phyloP scores from a whole-genome alignment of 2,888 invertebrate genomes.

The Tipula vernalis region DNA sequence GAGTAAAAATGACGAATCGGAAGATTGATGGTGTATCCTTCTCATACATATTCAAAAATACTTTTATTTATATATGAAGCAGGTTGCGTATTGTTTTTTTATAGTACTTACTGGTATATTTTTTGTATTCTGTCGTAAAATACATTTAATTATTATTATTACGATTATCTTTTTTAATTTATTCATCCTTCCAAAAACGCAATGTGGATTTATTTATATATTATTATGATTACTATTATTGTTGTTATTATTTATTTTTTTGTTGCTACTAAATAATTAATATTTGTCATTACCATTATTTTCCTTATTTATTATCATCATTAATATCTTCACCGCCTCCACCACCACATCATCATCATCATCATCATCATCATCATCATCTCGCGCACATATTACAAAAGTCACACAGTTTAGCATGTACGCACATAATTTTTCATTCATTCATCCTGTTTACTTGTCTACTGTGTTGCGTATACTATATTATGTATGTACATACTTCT shows the following conservation, averaged over 20 bases:
- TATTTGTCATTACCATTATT: background rate
- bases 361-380: background rate
- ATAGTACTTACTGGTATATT: background rate
- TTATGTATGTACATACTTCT: background rate
- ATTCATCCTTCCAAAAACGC: background rate
- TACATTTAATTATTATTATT: background rate
- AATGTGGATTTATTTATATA: background rate
- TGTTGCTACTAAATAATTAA: background rate
- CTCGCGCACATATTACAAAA: background rate
- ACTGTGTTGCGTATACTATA: background rate
- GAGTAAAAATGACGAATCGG: background rate
- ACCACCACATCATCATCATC: background rate
- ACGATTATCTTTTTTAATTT: background rate
- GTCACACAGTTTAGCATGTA: background rate
- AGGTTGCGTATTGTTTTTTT: background rate
- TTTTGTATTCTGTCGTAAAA: background rate
- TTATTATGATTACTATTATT: background rate
- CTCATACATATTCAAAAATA: background rate
- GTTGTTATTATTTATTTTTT: background rate
- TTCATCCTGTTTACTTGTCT: background rate
- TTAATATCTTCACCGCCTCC: background rate
- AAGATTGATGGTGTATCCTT: background rate
- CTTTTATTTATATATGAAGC: background rate
- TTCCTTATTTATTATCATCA: background rate
- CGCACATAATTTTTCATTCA: background rate